phyloP scores from a whole-genome alignment of 2,888 invertebrate species.

The Caenorhabditis doughertyi region DNA sequence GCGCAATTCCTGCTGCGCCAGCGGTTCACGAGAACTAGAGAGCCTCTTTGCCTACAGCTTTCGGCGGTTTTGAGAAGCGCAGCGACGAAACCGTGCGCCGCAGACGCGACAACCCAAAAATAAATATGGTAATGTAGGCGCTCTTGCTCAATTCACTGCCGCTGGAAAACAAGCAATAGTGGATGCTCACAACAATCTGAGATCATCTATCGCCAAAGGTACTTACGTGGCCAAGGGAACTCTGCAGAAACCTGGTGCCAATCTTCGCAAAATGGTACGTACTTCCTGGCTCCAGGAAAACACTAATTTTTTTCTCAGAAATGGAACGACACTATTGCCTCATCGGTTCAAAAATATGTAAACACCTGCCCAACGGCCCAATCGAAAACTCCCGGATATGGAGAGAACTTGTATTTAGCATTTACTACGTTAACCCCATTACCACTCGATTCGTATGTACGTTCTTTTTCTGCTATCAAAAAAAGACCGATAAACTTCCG shows the following conservation, averaged over 20 bases:
- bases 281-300: neutral
- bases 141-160: conserved; percentile 16
- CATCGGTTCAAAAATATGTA: conserved; percentile 22
- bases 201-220: conserved; percentile 47
- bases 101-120: too few species aligned
- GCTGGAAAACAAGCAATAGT: conserved; percentile 21
- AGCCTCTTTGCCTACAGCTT: too few species aligned
- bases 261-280: conserved; percentile 24
- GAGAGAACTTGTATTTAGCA: conserved; percentile 41
- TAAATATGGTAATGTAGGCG: neutral
- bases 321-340: conserved; percentile 25
- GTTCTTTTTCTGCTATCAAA: too few species aligned
- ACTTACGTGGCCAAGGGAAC: conserved; percentile 35
- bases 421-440: neutral
- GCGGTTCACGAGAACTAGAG: too few species aligned
- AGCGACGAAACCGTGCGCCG: too few species aligned
- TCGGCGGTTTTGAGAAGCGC: too few species aligned
- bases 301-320: too few species aligned
- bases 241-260: conserved; percentile 9
- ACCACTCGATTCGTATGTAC: neutral
- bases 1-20: too few species aligned
- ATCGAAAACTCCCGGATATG: conserved; percentile 16
- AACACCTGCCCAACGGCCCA: conserved; percentile 42
- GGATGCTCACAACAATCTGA: conserved; percentile 36
- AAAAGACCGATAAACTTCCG: too few species aligned